Base-by-base conservation (phyloP, 2,888 invertebrate species). In the Erebia ligea region DNA sequence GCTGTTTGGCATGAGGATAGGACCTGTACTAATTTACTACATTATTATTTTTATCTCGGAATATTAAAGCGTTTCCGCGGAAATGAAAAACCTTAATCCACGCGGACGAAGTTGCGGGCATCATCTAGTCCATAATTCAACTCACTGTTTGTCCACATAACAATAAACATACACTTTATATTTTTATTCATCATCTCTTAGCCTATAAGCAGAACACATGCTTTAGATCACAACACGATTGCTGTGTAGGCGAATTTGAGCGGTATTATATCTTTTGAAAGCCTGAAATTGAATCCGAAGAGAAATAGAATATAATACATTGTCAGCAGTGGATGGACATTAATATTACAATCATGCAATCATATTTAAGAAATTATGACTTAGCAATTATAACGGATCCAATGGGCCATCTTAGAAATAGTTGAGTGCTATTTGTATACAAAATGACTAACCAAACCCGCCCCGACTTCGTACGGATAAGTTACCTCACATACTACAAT, bases 341-440 rank as follows among this genome's bases (percentile, higher is more conserved):
- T 73, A 73, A 73, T 68, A 62, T 65, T 70, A 63, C 66, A 68
- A 70, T 68, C 70, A 52, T 62, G 70, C 68, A 70, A 68, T 68
- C 52, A 65, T 65, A 66, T 70, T 70, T 62, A 62, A 67, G 62
- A 45, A 48, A 66, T 42, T 66, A 56, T 56, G 45, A 66, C 42
- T 56, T 45, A 21, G 45, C 45, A 66, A 66, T 66, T 57, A 66
- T 66, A 56, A 65, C 65, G 56, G 56, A 52, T 50, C 2, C 21
- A 62, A 5, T 48, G 15, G 13, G 62, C 58, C 40, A 59, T 59
- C 58, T 59, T 59, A 21, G 25, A 25, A 25, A 25, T 25, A 1
- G 34, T 34, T 34, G 6, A 34, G 34, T 34, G 34, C 34, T 34
- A 6, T 34, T 34, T 6, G 34, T 34, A 6, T 34, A 34, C 34